These are phyloP conservation scores for Parazoanthus darwini DNA, from an alignment of 92 coral and sea anemone species.

Conservation along the genomic window DNA sequence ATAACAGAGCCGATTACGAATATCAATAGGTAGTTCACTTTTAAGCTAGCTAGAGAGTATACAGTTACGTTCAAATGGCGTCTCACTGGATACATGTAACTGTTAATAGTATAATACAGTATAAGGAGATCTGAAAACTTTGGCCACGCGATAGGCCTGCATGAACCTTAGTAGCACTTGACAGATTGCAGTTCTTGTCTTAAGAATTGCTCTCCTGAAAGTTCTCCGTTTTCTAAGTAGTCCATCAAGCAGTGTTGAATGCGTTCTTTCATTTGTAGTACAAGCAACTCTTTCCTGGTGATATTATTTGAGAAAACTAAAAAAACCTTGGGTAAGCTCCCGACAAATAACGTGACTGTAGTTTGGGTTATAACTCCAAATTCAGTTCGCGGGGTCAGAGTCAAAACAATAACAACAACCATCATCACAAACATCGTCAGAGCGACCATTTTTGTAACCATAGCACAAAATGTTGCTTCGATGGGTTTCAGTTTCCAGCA, in stretches of 20 bases:
- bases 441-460: neutral
- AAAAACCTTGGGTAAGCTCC: neutral
- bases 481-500: neutral
- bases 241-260: neutral
- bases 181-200: neutral
- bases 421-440: slow-evolving; percentile 1
- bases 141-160: too few relatives aligned
- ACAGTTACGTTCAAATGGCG: too few relatives aligned
- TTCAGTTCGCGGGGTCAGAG: slow-evolving; percentile 8
- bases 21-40: too few relatives aligned
- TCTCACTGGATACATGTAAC: too few relatives aligned
- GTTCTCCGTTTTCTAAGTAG: neutral
- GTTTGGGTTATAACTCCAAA: slow-evolving; percentile 11
- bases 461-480: neutral
- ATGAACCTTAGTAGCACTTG: too few relatives aligned
- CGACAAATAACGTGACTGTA: neutral
- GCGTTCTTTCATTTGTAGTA: neutral
- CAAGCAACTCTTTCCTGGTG: neutral
- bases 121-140: too few relatives aligned
- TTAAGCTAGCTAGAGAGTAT: too few relatives aligned
- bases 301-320: neutral
- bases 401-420: neutral
- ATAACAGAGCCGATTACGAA: too few relatives aligned
- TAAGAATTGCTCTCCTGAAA: neutral
- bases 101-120: too few relatives aligned